phyloP scores from a whole-genome alignment of 2,113 vertebrate genomes.

The Colius striatus region DNA sequence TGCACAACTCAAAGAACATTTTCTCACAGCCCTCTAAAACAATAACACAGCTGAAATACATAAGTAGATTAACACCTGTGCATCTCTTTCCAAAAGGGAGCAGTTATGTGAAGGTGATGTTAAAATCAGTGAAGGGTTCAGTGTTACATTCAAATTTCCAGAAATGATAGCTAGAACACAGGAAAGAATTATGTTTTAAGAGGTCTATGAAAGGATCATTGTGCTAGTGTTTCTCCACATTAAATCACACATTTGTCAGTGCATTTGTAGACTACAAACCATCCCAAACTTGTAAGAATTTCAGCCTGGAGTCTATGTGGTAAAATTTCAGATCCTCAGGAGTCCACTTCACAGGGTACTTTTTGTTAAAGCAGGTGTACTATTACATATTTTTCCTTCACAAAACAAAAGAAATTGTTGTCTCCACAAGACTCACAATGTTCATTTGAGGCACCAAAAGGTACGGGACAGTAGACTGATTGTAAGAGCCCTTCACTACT shows the following conservation, averaged over 20 bases:
- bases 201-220: conserved; percentile 63
- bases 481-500: not conserved
- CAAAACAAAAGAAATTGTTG: conserved; percentile 57
- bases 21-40: not conserved
- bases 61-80: conserved; percentile 59
- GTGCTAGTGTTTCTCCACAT: conserved; percentile 39
- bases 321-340: conserved; percentile 44
- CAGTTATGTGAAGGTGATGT: not conserved
- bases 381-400: conserved; percentile 20
- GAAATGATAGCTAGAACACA: conserved; percentile 43
- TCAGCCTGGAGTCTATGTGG: conserved; percentile 37
- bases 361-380: conserved; percentile 52
- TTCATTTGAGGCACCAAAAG: not conserved
- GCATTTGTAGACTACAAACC: conserved; percentile 60
- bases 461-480: not conserved
- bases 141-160: conserved; percentile 7
- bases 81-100: conserved; percentile 42
- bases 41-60: not conserved
- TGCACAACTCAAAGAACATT: not conserved
- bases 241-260: conserved; percentile 70
- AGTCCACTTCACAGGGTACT: conserved; percentile 26
- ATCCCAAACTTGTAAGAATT: conserved; percentile 20
- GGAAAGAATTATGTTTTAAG: conserved; percentile 57
- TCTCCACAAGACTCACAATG: not conserved
- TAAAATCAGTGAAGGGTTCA: conserved; percentile 52